Conservation (phyloP, 2,113 vertebrate genomes). For the Ia io region DNA sequence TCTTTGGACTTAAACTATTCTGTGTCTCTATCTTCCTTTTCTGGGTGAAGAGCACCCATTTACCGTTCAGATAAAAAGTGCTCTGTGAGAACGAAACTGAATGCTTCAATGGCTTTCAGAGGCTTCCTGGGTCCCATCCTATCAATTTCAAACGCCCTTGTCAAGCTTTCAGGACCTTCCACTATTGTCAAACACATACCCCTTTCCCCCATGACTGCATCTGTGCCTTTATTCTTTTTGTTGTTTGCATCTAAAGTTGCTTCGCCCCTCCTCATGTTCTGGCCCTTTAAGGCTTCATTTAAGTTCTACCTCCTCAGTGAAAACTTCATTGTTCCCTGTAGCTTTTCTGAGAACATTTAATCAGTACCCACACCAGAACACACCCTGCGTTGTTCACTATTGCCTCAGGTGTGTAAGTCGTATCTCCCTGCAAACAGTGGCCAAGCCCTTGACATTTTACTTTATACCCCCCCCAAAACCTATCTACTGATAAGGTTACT, state of each 20-base stretch:
- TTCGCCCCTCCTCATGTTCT: slow-evolving; percentile 12
- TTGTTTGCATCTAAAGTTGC: background rate
- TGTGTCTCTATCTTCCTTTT: background rate
- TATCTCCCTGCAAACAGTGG: background rate
- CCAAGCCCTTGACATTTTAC: background rate
- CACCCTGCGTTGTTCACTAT: background rate
- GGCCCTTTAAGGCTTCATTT: background rate
- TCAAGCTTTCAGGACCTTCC: background rate
- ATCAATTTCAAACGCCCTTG: slow-evolving; percentile 19
- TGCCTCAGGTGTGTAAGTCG: background rate
- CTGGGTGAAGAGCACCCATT: background rate
- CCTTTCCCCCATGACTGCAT: background rate
- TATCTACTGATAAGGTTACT: background rate
- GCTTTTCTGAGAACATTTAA: background rate
- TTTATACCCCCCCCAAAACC: background rate
- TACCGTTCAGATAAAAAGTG: slow-evolving; percentile 10
- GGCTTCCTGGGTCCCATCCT: background rate
- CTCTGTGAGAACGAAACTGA: background rate
- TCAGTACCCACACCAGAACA: background rate
- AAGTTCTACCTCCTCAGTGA: background rate
- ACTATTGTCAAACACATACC: background rate
- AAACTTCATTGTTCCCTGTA: slow-evolving; percentile 16
- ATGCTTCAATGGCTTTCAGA: background rate
- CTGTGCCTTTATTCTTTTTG: background rate
- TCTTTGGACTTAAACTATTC: background rate